These are phyloP conservation scores for Drosophila bunnanda DNA, from an alignment of 2,888 invertebrate genomes.

Conservation along the genomic window DNA sequence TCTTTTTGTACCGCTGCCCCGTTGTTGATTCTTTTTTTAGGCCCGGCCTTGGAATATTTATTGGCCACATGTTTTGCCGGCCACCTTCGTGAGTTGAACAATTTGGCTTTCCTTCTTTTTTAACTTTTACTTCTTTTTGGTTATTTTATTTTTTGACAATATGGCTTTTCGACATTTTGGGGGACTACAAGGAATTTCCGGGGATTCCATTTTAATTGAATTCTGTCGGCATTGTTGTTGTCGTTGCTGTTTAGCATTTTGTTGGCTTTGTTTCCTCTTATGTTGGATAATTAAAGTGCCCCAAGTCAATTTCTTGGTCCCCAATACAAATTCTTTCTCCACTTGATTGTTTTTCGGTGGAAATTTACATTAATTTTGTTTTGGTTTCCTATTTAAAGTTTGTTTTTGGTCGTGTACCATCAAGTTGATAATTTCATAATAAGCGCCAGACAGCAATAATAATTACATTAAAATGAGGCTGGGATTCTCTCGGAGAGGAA, in stretches of 20 bases:
- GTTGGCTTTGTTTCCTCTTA: conserved; percentile 42
- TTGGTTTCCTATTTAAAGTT: conserved; percentile 28
- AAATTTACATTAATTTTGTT: conserved; percentile 29
- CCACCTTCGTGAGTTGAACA: conserved; percentile 77
- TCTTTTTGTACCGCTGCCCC: conserved; percentile 4
- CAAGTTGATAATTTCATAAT: conserved; percentile 67
- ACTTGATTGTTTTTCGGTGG: conserved; percentile 54
- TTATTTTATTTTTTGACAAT: conserved; percentile 44
- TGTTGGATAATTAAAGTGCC: conserved; percentile 69
- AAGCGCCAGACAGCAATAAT: conserved; percentile 59
- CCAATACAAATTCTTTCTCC: conserved; percentile 38
- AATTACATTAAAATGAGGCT: conserved; percentile 63
- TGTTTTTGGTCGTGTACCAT: conserved; percentile 16
- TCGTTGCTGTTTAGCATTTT: conserved; percentile 49
- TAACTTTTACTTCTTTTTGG: conserved; percentile 1
- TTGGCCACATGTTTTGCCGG: conserved; percentile 76
- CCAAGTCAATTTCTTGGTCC: conserved; percentile 43
- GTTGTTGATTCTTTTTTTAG: conserved; percentile 30
- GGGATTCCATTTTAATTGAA: conserved; percentile 78
- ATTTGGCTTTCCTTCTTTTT: conserved; percentile 60
- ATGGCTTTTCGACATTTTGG: conserved; percentile 55
- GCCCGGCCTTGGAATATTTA: conserved; percentile 56
- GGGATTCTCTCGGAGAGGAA: conserved; percentile 20
- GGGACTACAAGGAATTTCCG: conserved; percentile 77
- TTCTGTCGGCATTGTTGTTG: conserved; percentile 52